Evolutionary conservation across 2,797 vertebrate genomes (phyloP).

Genomic region (Rhinichthys osculus): DNA sequence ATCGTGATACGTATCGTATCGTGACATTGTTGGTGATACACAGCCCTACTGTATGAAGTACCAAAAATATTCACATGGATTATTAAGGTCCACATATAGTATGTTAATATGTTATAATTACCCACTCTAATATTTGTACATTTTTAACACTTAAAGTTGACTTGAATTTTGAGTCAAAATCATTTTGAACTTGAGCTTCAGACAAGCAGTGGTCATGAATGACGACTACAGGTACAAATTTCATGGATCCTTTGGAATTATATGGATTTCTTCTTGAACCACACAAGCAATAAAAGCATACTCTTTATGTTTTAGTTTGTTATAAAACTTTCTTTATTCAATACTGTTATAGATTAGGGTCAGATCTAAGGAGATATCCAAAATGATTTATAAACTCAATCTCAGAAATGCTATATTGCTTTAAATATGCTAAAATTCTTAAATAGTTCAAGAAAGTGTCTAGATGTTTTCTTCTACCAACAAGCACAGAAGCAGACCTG

Average conservation of each 20-base stretch:
- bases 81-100: background rate
- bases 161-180: background rate
- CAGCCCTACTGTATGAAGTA: background rate
- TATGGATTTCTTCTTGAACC: background rate
- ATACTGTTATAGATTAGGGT: background rate
- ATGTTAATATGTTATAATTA: background rate
- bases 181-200: background rate
- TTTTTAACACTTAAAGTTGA: background rate
- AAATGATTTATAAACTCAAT: background rate
- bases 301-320: background rate
- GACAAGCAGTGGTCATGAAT: background rate
- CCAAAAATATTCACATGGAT: background rate
- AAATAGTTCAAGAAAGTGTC: background rate
- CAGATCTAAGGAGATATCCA: background rate
- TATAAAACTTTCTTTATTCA: background rate
- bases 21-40: too few species aligned
- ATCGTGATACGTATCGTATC: too few species aligned
- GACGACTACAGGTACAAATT: background rate
- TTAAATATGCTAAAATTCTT: background rate
- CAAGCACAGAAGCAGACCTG: conserved; percentile 3
- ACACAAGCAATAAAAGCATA: background rate
- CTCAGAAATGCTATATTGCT: background rate
- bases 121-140: background rate
- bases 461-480: background rate
- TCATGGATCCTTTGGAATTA: background rate